phyloP scores from a whole-genome alignment of 1,140 invertebrate species.

The Anagrus nilaparvatae region DNA sequence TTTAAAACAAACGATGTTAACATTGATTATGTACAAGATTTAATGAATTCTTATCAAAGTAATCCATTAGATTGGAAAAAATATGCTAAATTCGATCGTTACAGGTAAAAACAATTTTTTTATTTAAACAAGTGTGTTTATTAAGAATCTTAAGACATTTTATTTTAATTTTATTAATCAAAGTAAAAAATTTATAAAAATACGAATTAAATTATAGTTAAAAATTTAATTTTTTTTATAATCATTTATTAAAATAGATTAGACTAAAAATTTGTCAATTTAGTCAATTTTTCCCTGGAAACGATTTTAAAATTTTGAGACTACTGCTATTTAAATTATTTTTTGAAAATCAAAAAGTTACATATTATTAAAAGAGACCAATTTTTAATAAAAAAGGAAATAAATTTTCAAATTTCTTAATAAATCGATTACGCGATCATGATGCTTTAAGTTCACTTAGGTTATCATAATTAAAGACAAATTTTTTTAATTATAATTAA shows the following conservation, averaged over 20 bases:
- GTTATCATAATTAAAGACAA: too few relatives aligned
- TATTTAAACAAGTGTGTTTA: too few relatives aligned
- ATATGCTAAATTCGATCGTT: slow-evolving; percentile 89
- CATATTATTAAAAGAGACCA: too few relatives aligned
- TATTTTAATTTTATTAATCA: neutral
- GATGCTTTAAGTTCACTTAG: too few relatives aligned
- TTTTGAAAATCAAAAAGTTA: too few relatives aligned
- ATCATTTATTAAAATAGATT: neutral
- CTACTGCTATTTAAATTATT: too few relatives aligned
- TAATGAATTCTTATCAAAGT: slow-evolving; percentile 81
- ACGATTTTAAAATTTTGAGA: neutral
- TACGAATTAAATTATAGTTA: neutral
- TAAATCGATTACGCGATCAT: too few relatives aligned
- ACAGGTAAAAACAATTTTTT: slow-evolving; percentile 58
- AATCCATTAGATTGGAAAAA: slow-evolving; percentile 87
- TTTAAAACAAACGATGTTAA: slow-evolving; percentile 74
- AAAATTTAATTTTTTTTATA: neutral
- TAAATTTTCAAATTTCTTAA: too few relatives aligned
- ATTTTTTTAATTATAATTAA: too few relatives aligned
- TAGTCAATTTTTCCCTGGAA: neutral
- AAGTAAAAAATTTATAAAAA: neutral
- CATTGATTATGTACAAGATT: slow-evolving; percentile 73
- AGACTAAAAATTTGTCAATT: neutral
- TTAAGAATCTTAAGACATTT: too few relatives aligned
- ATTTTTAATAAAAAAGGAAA: too few relatives aligned